Evolutionary conservation across 2,797 vertebrate species (phyloP), one percentile per base, ranked within the genome.

Genomic region (Poeciliopsis infans): DNA sequence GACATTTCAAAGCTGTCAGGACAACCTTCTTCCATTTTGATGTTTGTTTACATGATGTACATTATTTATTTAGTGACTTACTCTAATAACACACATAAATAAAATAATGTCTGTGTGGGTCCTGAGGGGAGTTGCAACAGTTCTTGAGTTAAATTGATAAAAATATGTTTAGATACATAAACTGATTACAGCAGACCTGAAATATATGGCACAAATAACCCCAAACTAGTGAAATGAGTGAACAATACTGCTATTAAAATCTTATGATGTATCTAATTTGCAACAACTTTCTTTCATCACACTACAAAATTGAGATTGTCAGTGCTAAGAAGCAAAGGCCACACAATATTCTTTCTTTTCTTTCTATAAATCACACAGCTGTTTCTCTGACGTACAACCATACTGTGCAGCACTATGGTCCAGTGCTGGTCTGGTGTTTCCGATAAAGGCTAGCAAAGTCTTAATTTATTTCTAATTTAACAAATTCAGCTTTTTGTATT

Each of bases 1-100:
- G 93, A 93, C 89, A 91, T 85, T 80, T 79, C 81, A 66, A 83
- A 84, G 87, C 89, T 93, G 91, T 90, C 91, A 89, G 83, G 81
- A 91, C 80, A 85, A 87, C 82, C 78, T 90, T 81, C 70, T 83
- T 90, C 39, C 71, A 78, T 84, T 84, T 72, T 77, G 45, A 68
- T 81, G 77, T 88, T 89, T 89, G 81, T 88, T 92, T 88, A 87
- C 78, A 89, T 81, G 78, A 90, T 91, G 81, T 88, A 86, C 81
- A 81, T 91, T 88, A 92, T 91, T 91, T 88, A 91, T 92, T 89
- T 86, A 76, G 75, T 79, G 81, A 75, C 55, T 84, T 90, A 84
- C 72, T 84, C 69, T 80, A 86, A 87, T 87, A 85, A 86, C 75
- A 82, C 73, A 83, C 72, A 90, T 83, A 79, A 68, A 92, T 87